Evolutionary conservation across 2,797 vertebrate species (phyloP).

Genomic region (Poecilia velifera): DNA sequence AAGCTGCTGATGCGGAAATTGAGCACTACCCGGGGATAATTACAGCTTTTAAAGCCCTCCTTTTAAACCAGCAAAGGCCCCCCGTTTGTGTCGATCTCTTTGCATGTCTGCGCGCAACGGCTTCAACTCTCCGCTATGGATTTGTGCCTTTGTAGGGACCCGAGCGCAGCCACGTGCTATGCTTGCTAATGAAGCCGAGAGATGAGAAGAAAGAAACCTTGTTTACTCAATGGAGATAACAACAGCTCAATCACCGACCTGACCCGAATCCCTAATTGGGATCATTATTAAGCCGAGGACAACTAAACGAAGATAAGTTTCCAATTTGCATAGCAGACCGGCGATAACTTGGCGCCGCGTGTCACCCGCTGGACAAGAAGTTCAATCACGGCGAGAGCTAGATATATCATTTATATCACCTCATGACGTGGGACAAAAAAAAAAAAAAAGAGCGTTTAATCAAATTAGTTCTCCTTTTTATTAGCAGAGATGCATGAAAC

Average conservation of each 20-base stretch:
- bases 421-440: constrained; percentile 17
- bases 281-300: constrained; percentile 75
- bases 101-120: constrained; percentile 21
- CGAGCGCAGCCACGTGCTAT: constrained; percentile 49
- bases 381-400: constrained; percentile 31
- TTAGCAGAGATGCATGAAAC: background rate
- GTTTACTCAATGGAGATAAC: constrained; percentile 78
- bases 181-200: constrained; percentile 74
- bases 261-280: constrained; percentile 76
- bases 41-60: constrained; percentile 35
- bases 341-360: constrained; percentile 49
- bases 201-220: constrained; percentile 72
- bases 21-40: constrained; percentile 20
- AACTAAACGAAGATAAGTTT: constrained; percentile 66
- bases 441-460: constrained; percentile 21
- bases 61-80: constrained; percentile 23
- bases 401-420: constrained; percentile 43
- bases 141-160: constrained; percentile 50
- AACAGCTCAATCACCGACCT: constrained; percentile 77
- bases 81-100: constrained; percentile 12
- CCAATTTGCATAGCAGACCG: constrained; percentile 64
- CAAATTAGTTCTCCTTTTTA: constrained; percentile 14
- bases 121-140: constrained; percentile 58
- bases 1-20: constrained; percentile 23
- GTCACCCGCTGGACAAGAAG: constrained; percentile 42